Base-by-base conservation (phyloP, 2,888 invertebrate genomes). In the Pseudococcus longispinus region DNA sequence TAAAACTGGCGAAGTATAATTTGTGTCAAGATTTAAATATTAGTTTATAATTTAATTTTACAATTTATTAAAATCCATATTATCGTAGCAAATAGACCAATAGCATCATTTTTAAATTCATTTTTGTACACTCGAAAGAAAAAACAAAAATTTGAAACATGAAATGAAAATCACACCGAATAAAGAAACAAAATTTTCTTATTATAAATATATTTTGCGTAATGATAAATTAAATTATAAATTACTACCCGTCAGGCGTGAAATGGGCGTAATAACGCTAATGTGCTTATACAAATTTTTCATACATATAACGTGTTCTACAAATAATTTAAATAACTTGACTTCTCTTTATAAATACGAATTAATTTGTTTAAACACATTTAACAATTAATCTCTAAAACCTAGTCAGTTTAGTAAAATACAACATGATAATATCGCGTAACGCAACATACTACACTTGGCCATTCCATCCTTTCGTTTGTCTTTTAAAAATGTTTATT, bases 261-360 rank as follows among this genome's bases (percentile, higher is more conserved):
- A 80, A 80, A 2, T 80, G 77, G 77, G 77, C 77, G 77, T 80
- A 80, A 80, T 37, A 74, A 20, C 77, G 77, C 77, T 80, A 80
- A 80, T 80, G 77, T 80, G 77, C 77, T 80, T 42, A 80, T 80
- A 80, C 77, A 80, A 80, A 80, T 80, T 80, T 80, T 80, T 42
- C 77, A 80, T 80, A 80, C 77, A 42, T 80, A 42, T 80, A 80
- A 80, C 77, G 77, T 80, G 77, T 80, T 80, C 77, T 80, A 80
- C 77, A 18, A 80, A 80, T 80, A 80, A 80, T 80, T 80, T 80
- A 80, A 80, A 80, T 80, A 80, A 80, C 77, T 26, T 55, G 55
- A 83, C 83, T 83, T 83, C 83, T 55, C 51, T 83, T 46, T 80
- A 80, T 80, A 51, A 83, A 83, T 83, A 83, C 51, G 83, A 83